A percentile compares a stretch with the other conserved stretches of the same genome.
phyloP scores from a whole-genome alignment of 2,888 invertebrate species.

The Matsumyia berberina region DNA sequence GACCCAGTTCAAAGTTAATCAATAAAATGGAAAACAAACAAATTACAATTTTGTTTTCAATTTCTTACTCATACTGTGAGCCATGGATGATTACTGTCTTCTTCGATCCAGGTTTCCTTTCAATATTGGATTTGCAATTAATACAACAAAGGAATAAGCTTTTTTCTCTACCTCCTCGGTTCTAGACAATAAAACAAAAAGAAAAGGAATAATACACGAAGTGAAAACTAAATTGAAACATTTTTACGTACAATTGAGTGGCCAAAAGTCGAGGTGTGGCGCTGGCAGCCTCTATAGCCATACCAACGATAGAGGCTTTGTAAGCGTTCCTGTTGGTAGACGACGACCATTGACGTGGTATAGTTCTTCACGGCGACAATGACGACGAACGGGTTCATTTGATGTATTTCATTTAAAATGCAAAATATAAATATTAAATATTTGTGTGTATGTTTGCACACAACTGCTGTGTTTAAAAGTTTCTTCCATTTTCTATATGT shows the following conservation, averaged over 20 bases:
- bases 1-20: conserved; percentile 67
- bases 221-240: conserved; percentile 40
- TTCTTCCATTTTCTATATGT: conserved; percentile 58
- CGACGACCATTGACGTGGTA: conserved; percentile 28
- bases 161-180: conserved; percentile 1
- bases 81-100: conserved; percentile 45
- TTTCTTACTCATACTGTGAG: conserved; percentile 16
- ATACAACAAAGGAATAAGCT: conserved; percentile 41
- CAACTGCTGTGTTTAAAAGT: conserved; percentile 62
- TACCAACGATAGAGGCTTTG: conserved; percentile 18
- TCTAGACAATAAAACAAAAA: conserved; percentile 18
- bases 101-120: conserved; percentile 30
- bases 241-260: conserved; percentile 54
- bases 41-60: conserved; percentile 53
- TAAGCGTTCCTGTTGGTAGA: conserved; percentile 21
- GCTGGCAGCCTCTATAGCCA: conserved; percentile 12
- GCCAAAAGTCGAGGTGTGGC: conserved; percentile 62
- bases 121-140: conserved; percentile 58
- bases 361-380: conserved; percentile 11
- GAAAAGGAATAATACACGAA: conserved; percentile 28
- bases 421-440: conserved; percentile 71
- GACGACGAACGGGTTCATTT: conserved; percentile 63
- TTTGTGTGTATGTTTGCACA: conserved; percentile 48
- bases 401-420: conserved; percentile 70
- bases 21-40: conserved; percentile 72